Evolutionary conservation across 2,113 vertebrate genomes (phyloP), one percentile per base, ranked within the genome.

Genomic region (Archocentrus centrarchus): DNA sequence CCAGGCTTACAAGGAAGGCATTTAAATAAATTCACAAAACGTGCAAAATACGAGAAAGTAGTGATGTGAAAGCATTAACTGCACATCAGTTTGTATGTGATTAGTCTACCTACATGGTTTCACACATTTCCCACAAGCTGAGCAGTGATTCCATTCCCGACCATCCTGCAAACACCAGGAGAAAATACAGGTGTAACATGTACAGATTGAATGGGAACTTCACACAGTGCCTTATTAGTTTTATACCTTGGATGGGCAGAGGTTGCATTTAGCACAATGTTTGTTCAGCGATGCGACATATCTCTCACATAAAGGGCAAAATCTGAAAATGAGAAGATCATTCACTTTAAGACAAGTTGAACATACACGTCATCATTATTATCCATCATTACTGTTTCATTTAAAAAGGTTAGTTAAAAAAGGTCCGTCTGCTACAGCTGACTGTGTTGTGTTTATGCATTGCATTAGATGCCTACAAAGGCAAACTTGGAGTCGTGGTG

Each of bases 171-270:
- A 35, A 81, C 89, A 77, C 18, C 92, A 75, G 86, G 82, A 30
- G 24, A 85, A 68, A 76, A 62, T 1, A 20, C 82, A 80, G 58
- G 17, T 4, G 1, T 73, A 18, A 53, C 44, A 53, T 73, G 66
- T 18, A 73, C 50, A 73, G 66, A 53, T 3, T 39, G 11, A 24
- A 9, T 0, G n/a, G 27, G 57, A 57, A 17, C 32, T 70, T 41
- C 3, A 41, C 1, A 2, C 7, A 53, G 18, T 60, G 35, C 2
- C 4, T 27, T 7, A 35, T 47, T 10, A 4, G 13, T 18, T 39
- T 22, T 0, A 5, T 96, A 99, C 98, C 97, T 99, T 99, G 22
- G 98, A 99, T 0, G 98, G 97, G 82, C 98, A 99, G 3, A 95
- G 88, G 73, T 97, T 91, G 90, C 98, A 99, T 41, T 94, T 93